Evolutionary conservation across 2,797 vertebrate species (phyloP).

Genomic region (Trichosurus vulpecula): DNA sequence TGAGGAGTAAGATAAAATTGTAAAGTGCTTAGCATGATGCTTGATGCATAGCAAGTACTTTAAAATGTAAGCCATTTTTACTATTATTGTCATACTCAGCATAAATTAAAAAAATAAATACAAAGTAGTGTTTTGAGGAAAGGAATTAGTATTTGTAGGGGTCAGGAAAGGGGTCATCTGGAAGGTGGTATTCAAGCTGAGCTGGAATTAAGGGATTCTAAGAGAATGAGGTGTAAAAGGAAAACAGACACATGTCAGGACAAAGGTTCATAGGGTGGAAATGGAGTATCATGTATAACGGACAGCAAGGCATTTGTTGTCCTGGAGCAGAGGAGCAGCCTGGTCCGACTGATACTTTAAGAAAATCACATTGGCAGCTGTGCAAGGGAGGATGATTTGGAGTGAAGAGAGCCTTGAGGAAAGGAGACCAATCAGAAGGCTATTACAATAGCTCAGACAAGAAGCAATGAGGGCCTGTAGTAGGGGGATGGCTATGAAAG

Average conservation of each 20-base stretch:
- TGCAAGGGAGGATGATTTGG: neutral
- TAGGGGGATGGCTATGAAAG: neutral
- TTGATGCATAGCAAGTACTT: neutral
- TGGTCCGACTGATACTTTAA: neutral
- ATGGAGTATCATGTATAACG: neutral
- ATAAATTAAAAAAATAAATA: neutral
- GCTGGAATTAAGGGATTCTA: neutral
- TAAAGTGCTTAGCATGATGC: neutral
- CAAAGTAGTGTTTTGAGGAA: neutral
- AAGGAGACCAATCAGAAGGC: neutral
- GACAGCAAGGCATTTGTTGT: neutral
- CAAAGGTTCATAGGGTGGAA: neutral
- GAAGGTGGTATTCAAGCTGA: neutral
- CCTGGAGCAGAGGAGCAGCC: neutral
- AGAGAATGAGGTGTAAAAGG: neutral
- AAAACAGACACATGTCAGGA: neutral
- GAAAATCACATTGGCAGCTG: neutral
- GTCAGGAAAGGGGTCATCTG: neutral
- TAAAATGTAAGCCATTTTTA: neutral
- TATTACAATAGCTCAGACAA: neutral
- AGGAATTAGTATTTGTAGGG: neutral
- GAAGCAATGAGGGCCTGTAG: neutral
- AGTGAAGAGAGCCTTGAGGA: neutral
- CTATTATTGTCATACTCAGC: neutral
- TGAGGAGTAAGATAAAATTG: neutral